phyloP scores from a whole-genome alignment of 2,888 invertebrate genomes.

The Eupeodes luniger region DNA sequence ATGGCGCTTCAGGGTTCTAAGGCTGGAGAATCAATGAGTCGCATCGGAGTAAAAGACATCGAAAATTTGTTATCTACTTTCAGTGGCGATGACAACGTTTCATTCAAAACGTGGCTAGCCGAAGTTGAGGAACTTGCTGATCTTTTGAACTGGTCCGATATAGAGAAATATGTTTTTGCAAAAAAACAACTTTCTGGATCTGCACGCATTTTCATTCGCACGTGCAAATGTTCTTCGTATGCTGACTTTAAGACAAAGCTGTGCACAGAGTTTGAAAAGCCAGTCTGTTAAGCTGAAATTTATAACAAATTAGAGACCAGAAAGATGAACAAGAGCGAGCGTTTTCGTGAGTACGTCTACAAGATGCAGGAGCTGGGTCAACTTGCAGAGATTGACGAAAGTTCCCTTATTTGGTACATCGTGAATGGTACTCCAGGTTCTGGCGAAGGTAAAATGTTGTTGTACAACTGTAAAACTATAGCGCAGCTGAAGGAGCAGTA shows the following conservation, averaged over 20 bases:
- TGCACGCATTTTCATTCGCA: too few species aligned
- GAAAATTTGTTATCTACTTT: background rate
- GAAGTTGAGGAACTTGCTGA: constrained; percentile 17
- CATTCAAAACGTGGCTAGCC: constrained; percentile 6
- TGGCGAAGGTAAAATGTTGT: constrained; percentile 17
- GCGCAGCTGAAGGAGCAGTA: constrained; percentile 49
- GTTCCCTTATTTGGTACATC: constrained; percentile 1
- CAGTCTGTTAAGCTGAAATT: constrained; percentile 14
- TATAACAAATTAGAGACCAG: constrained; percentile 10
- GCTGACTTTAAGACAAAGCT: too few species aligned
- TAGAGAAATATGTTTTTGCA: constrained; percentile 8
- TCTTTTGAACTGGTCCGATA: background rate
- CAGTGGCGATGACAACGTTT: constrained; percentile 18
- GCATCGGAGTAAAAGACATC: too few species aligned
- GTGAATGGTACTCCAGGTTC: background rate
- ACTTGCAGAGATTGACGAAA: constrained; percentile 18
- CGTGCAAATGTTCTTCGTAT: too few species aligned
- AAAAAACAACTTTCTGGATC: constrained; percentile 11
- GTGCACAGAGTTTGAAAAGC: too few species aligned
- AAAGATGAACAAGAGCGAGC: background rate
- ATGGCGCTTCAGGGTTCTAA: too few species aligned
- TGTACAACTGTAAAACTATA: constrained; percentile 19
- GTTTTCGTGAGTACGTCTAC: constrained; percentile 23
- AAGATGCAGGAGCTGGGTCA: constrained; percentile 13
- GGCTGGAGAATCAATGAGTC: too few species aligned